Evolutionary conservation across 1,140 invertebrate species (phyloP), one percentile per base, ranked within the genome.

Genomic region (Anthonomus grandis): DNA sequence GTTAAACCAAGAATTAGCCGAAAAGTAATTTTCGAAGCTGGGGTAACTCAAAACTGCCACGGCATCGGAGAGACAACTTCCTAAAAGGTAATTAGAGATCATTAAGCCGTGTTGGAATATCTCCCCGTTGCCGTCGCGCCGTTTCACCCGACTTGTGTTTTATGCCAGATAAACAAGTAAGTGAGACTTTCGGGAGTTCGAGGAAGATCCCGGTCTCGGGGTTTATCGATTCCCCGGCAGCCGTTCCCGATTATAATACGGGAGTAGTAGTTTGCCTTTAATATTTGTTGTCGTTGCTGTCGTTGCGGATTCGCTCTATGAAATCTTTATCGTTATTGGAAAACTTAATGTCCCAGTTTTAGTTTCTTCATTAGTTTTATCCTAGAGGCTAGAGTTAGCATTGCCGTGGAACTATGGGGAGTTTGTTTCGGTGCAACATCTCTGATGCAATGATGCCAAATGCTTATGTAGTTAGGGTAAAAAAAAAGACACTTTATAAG

Each of bases 141-240:
- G 48, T 64, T 45, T 63, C 53, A 57, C 57, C 57, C 64, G 62
- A 66, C 64, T 62, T 66, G 64, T 64, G 64, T 66, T 66, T 66
- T 62, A 66, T 57, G 64, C 45, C 63, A 62, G 55, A 66, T 64
- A 64, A 66, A 66, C 60, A 65, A 63, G 59, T 48, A 59, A 64
- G 51, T 62, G 50, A 66, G 57, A 62, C 62, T 57, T 65, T 64
- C 59, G 24, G 53, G 57, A 31, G 41, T 23, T 47, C 18, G 24
- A 37, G 15, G 37, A 46, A 41, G 42, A 31, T 47, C 54, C 47
- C 25, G 47, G n/a, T 60, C 57, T 55, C 46, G 36, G 53, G n/a
- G 17, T 51, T 39, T 63, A 63, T 63, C 53, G 61, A 63, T 63
- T 53, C 15, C 19, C 13, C 36, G 19, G 21, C 9, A 47, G 25